These are phyloP conservation scores for Laticauda laticaudata DNA, from an alignment of 2,113 vertebrate species.

Conservation along the genomic window DNA sequence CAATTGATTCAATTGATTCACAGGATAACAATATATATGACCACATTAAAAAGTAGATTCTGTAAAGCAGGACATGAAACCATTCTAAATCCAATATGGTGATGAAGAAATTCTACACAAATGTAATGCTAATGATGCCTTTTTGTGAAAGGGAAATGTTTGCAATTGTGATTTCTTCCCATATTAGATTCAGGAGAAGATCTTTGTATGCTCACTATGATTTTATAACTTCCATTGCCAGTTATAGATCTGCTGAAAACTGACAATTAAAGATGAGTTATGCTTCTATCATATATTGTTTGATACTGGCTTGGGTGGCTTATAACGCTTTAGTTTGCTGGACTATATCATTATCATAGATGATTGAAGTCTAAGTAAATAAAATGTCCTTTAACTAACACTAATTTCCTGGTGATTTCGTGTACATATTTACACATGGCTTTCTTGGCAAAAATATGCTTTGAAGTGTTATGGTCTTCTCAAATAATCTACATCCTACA, in stretches of 20 bases:
- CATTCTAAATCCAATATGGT: not conserved
- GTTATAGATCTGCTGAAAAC: not conserved
- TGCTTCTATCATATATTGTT: not conserved
- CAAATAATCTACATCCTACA: not conserved
- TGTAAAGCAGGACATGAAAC: not conserved
- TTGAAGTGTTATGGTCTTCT: not conserved
- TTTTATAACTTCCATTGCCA: not conserved
- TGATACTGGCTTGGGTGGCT: not conserved
- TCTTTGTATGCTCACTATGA: not conserved
- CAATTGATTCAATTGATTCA: not conserved
- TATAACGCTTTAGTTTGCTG: not conserved
- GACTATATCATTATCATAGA: not conserved
- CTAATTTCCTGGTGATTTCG: not conserved
- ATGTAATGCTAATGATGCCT: not conserved
- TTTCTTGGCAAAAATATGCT: not conserved
- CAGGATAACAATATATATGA: not conserved
- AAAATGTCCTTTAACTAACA: not conserved
- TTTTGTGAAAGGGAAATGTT: no score
- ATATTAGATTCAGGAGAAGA: not conserved
- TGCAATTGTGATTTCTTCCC: not conserved
- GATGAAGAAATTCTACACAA: not conserved
- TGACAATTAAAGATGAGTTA: not conserved
- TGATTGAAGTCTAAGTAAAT: not conserved
- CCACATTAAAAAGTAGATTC: not conserved
- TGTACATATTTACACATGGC: not conserved